Conservation (phyloP, 2,888 invertebrate species). For the Tetragonisca angustula region DNA sequence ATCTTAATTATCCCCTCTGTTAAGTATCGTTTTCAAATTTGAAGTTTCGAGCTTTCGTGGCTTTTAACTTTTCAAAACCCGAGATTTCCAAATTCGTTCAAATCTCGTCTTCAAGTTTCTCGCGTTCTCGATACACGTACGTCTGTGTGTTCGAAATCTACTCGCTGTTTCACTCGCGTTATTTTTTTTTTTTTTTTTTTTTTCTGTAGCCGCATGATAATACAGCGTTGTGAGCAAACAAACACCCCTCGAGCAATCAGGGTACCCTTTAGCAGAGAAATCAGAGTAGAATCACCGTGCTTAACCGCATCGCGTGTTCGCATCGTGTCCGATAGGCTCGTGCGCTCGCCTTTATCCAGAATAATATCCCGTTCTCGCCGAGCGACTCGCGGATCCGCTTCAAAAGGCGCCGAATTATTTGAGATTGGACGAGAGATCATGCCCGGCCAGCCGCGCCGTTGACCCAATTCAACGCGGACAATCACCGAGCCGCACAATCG, state of each 20-base stretch:
- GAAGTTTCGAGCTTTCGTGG: too few species aligned
- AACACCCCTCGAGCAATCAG: not conserved
- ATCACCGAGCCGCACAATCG: slow-evolving; percentile 37
- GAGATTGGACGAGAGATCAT: slow-evolving; percentile 8
- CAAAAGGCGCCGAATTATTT: slow-evolving; percentile 6
- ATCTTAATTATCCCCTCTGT: too few species aligned
- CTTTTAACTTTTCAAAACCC: too few species aligned
- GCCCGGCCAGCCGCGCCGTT: not conserved
- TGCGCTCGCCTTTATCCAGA: slow-evolving; percentile 19
- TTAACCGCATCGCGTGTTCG: slow-evolving; percentile 8
- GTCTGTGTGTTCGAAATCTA: not conserved
- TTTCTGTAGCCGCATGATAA: too few species aligned
- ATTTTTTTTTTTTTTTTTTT: too few species aligned
- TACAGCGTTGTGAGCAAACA: not conserved
- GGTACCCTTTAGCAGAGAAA: too few species aligned
- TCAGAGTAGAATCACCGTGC: not conserved
- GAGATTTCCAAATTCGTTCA: not conserved
- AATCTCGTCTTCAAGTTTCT: not conserved
- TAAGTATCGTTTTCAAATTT: too few species aligned
- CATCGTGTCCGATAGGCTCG: not conserved
- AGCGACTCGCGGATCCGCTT: not conserved
- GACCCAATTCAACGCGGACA: slow-evolving; percentile 49
- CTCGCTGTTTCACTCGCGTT: not conserved
- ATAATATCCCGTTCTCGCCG: not conserved
- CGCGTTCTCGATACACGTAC: not conserved